Conservation (phyloP, 2,888 invertebrate genomes). For the Pyrocoelia pectoralis region DNA sequence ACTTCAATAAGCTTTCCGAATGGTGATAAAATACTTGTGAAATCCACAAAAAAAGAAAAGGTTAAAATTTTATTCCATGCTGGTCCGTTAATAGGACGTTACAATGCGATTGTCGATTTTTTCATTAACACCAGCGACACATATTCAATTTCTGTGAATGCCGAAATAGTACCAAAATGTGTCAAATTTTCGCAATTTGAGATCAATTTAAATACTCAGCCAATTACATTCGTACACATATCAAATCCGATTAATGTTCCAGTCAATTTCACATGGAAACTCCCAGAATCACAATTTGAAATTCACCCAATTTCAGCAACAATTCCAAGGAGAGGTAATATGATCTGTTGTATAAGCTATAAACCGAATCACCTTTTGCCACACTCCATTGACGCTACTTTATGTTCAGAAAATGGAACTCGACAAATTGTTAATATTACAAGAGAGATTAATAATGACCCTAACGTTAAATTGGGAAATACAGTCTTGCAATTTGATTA, state of each 20-base stretch:
- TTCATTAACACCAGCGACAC: conserved; percentile 58
- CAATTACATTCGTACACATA: conserved; percentile 60
- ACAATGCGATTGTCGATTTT: conserved; percentile 55
- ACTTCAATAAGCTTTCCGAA: conserved; percentile 42
- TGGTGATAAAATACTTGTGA: conserved; percentile 40
- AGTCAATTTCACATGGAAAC: conserved; percentile 61
- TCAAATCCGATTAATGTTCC: conserved; percentile 65
- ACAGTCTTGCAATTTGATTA: conserved; percentile 47
- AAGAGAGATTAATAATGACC: conserved; percentile 23
- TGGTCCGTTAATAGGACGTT: conserved; percentile 45
- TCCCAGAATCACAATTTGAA: conserved; percentile 61
- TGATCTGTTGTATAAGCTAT: conserved; percentile 60
- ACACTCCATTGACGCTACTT: conserved; percentile 47
- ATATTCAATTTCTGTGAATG: conserved; percentile 57
- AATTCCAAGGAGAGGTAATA: conserved; percentile 62
- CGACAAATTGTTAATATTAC: conserved; percentile 37
- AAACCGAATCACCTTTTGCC: conserved; percentile 43
- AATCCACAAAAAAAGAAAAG: conserved; percentile 34
- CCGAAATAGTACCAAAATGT: conserved; percentile 56
- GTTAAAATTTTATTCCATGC: conserved; percentile 48
- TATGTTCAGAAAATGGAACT: conserved; percentile 53
- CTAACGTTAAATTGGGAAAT: conserved; percentile 33
- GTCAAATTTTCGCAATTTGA: conserved; percentile 50
- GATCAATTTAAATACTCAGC: conserved; percentile 55
- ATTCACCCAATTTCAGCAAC: conserved; percentile 64